Evolutionary conservation across 2,113 vertebrate species (phyloP).

Genomic region (Zosterops pallidus): DNA sequence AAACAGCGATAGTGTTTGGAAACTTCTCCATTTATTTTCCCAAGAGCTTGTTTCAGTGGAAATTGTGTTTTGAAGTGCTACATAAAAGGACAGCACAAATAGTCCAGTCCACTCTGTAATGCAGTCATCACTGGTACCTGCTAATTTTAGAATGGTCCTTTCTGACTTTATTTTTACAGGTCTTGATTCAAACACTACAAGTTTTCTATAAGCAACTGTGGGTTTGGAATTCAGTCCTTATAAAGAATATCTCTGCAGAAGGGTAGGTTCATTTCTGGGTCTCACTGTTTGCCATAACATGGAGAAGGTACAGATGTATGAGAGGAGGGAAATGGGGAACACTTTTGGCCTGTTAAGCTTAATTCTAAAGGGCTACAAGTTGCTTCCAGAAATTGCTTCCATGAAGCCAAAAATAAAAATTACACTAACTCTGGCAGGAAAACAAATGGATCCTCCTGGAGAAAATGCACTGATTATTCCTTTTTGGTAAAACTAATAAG

Average conservation of each 20-base stretch:
- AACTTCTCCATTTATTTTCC: constrained; percentile 23
- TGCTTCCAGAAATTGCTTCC: background rate
- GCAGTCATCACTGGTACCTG: background rate
- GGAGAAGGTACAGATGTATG: background rate
- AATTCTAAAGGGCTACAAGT: background rate
- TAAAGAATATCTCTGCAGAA: background rate
- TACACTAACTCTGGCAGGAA: background rate
- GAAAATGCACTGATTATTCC: background rate
- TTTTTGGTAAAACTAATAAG: background rate
- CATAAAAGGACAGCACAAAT: background rate
- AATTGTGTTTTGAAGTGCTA: background rate
- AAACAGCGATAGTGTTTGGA: constrained; percentile 13
- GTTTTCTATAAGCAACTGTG: background rate
- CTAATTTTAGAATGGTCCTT: background rate
- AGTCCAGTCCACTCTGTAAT: background rate
- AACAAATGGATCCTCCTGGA: background rate
- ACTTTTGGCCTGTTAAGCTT: background rate
- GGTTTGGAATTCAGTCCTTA: background rate
- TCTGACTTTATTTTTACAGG: background rate
- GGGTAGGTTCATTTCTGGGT: background rate
- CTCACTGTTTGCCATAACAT: background rate
- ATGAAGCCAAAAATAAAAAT: background rate
- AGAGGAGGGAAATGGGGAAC: background rate
- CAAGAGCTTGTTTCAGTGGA: constrained; percentile 4
- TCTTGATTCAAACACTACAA: background rate